Base-by-base conservation (phyloP, 2,797 vertebrate genomes). In the Hylomyscus alleni region DNA sequence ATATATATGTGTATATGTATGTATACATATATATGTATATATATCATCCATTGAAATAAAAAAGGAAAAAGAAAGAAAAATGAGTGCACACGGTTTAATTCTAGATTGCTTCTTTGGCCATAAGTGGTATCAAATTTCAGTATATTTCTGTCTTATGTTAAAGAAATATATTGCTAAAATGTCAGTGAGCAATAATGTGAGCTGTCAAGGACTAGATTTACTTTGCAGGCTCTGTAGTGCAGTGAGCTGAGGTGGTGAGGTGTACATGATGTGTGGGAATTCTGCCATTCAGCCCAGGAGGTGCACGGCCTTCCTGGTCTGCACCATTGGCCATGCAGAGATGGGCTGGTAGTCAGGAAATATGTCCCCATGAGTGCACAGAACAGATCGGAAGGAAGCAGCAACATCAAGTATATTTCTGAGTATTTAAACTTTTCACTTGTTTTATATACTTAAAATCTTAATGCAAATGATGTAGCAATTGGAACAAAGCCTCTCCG, bases 181-280 rank as follows among this genome's bases (percentile, higher is more conserved):
- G 96, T 98, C 97, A 98, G 96, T 96, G 96, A 60, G 60, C 97
- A 98, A 97, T 98, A 98, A 98, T 97, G 95, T 98, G 58, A 98
- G 98, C 97, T 98, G 97, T 98, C 97, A 62, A 98, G 97, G 69
- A 86, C 97, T 91, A 98, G 98, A 98, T 99, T 98, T 98, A 98
- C 98, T 98, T 98, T 97, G 95, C 96, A 98, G 98, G 98, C 98
- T 98, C 98, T 98, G 97, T 98, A 98, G 97, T 98, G 98, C 98
- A 98, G 96, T 98, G 98, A 98, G 98, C 97, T 97, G 98, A 98
- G 97, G 98, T 97, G 98, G 97, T 78, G 97, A 98, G 98, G 98
- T 98, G 97, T 98, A 98, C 98, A 98, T 98, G 98, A 98, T 98
- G 98, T 98, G 96, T 97, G 97, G 97, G 98, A 98, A 95, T 98